phyloP scores from a whole-genome alignment of 2,797 vertebrate species.

The Rhinichthys osculus region DNA sequence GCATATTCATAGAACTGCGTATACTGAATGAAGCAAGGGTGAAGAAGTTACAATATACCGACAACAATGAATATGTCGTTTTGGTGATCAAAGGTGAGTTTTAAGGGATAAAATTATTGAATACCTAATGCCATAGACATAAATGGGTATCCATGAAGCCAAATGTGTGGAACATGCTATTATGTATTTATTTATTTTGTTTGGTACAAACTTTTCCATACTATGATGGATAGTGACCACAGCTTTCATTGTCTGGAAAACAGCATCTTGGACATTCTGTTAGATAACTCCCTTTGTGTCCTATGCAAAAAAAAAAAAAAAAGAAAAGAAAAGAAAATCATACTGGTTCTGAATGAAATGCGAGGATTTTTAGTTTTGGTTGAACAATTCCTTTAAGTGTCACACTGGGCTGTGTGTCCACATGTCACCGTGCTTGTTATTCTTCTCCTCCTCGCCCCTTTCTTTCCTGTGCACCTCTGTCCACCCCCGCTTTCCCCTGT shows the following conservation, averaged over 20 bases:
- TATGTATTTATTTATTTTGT: not conserved
- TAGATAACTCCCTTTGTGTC: not conserved
- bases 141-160: not conserved
- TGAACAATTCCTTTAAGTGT: not conserved
- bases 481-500: constrained; percentile 50
- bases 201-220: not conserved
- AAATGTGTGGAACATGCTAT: not conserved
- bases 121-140: not conserved
- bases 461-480: constrained; percentile 43
- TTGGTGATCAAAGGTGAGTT: no score
- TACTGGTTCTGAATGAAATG: not conserved
- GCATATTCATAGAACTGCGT: no score
- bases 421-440: constrained; percentile 45
- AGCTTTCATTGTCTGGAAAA: not conserved
- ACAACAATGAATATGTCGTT: no score
- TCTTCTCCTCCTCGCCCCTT: constrained; percentile 52
- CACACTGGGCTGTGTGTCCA: not conserved
- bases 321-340: not conserved
- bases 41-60: no score
- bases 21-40: no score
- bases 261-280: not conserved
- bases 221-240: not conserved
- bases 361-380: not conserved
- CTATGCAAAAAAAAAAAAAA: no score
- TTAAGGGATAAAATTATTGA: not conserved